Evolutionary conservation across 92 coral and sea anemone species (phyloP), one percentile per base, ranked within the genome.

Genomic region (Epizoanthus ramosus): DNA sequence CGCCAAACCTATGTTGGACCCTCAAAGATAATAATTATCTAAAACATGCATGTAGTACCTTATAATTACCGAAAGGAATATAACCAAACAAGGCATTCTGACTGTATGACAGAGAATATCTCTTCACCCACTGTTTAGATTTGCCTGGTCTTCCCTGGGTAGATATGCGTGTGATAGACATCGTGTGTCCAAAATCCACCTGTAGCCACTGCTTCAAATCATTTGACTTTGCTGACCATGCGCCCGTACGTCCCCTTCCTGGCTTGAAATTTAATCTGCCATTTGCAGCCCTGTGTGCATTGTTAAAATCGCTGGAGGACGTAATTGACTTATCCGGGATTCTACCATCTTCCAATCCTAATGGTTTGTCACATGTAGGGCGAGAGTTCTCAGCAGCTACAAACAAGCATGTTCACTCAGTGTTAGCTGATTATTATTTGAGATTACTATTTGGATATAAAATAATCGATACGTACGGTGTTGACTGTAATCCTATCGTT

Each of bases 301-400:
- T 15, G 63, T 58, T 14, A 4, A 58, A 14, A 58, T 58, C 63
- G n/a, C 63, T 16, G 63, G 63, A 58, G 5, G 63, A 58, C n/a
- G 23, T 23, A 6, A 60, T 60, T 17, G 65, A 60, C 65, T 3
- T n/a, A 28, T 60, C 65, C 8, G 65, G 65, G 65, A 60, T 18
- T 60, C 65, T 60, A 9, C 22, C 22, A 60, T 60, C 65, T 60
- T 60, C 65, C 65, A 60, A 3, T 60, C 65, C 65, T n/a, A 60
- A 1, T 17, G 65, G 65, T 60, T 60, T 60, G 21, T 60, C 65
- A n/a, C 65, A 60, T 60, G 19, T 60, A 60, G 65, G 47, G 8
- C 8, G 6, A 41, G 47, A 41, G 4, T 5, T 8, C 47, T 8
- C 47, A 41, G 47, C 47, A 41, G 47, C 47, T 41, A 8, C 8